A percentile compares a stretch with the other conserved stretches of the same genome.
Conservation (phyloP, 2,888 invertebrate species). For the Latrodectus elegans region DNA sequence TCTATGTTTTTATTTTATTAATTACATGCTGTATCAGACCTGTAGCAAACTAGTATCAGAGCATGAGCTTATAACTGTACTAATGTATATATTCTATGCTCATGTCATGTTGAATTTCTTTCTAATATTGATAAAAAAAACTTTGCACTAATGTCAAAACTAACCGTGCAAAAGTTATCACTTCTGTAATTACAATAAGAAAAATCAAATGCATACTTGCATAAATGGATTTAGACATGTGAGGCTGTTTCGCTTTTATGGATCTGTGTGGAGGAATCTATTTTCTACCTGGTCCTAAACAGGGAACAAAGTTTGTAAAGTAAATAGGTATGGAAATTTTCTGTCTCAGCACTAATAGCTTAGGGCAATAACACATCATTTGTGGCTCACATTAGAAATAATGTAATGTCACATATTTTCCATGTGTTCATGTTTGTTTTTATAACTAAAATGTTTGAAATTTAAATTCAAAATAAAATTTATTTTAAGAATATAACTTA, state of each 20-base stretch:
- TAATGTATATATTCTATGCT: slow-evolving; percentile 13
- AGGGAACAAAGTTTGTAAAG: slow-evolving; percentile 8
- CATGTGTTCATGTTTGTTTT: no score
- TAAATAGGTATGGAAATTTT: slow-evolving; percentile 54
- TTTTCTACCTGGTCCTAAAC: neutral
- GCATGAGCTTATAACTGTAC: slow-evolving; percentile 29
- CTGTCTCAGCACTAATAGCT: slow-evolving; percentile 14
- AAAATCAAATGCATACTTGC: slow-evolving; percentile 1
- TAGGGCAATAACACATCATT: slow-evolving; percentile 57
- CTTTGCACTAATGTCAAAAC: slow-evolving; percentile 33
- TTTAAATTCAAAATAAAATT: no score
- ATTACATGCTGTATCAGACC: slow-evolving; percentile 40
- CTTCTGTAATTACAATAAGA: neutral
- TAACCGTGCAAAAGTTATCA: neutral
- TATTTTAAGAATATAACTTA: no score
- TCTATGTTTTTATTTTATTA: no score
- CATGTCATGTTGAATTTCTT: slow-evolving; percentile 15
- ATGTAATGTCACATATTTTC: no score
- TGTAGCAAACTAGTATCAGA: slow-evolving; percentile 46
- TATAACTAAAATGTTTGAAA: no score
- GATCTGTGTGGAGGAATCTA: neutral
- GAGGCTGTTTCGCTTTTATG: neutral
- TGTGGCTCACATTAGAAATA: neutral
- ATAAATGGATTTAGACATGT: neutral
- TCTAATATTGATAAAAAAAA: neutral